A percentile compares a stretch with the other conserved stretches of the same genome.
Conservation (phyloP, 2,888 invertebrate genomes). For the Epirrita christyi region DNA sequence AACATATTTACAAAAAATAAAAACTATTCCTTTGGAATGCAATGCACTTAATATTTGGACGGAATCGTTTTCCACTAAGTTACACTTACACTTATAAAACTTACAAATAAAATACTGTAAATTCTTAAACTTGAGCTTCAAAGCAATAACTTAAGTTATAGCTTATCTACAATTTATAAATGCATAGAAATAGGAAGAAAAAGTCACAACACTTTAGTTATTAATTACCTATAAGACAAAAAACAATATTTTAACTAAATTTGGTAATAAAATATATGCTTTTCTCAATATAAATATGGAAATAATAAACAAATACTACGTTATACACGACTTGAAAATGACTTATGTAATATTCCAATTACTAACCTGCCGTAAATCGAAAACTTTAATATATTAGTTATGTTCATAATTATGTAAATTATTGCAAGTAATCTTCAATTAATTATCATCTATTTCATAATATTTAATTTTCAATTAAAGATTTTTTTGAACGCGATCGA, state of each 20-base stretch:
- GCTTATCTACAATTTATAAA: constrained; percentile 39
- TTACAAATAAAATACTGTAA: constrained; percentile 51
- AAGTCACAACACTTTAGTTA: constrained; percentile 22
- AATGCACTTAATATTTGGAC: constrained; percentile 72
- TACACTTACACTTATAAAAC: constrained; percentile 25
- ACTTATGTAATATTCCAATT: too few relatives aligned
- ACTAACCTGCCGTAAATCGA: too few relatives aligned
- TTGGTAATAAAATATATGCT: neutral
- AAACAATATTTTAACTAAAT: neutral
- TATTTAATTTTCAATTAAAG: too few relatives aligned
- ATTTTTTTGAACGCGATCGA: too few relatives aligned
- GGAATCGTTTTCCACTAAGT: constrained; percentile 60
- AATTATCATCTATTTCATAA: too few relatives aligned
- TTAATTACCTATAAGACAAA: constrained; percentile 6
- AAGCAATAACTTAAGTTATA: constrained; percentile 27
- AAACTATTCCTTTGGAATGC: constrained; percentile 80
- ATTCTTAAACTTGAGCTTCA: constrained; percentile 42
- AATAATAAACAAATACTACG: too few relatives aligned
- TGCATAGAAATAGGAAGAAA: constrained; percentile 48
- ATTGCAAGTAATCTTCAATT: too few relatives aligned
- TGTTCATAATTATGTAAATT: too few relatives aligned
- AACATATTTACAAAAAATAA: constrained; percentile 44
- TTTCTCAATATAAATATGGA: too few relatives aligned
- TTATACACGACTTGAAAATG: too few relatives aligned
- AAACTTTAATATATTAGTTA: too few relatives aligned